Percentiles rank a stretch among this genome's conserved stretches.
These are phyloP conservation scores for Entomobrya proxima DNA, from an alignment of 2,888 invertebrate genomes.

Conservation along the genomic window DNA sequence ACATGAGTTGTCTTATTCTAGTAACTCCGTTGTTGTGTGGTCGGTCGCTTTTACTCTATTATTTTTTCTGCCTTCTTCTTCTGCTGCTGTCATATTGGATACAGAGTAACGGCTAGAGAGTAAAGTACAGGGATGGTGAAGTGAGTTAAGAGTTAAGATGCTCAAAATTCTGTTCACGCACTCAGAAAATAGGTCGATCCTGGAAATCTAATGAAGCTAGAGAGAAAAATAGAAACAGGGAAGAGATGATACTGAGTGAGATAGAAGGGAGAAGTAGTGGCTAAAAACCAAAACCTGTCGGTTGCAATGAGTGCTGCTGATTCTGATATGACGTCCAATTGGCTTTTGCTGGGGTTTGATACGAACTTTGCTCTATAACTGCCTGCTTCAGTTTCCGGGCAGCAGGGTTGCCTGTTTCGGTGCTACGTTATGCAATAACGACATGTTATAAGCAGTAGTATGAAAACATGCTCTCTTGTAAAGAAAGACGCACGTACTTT, in stretches of 20 bases:
- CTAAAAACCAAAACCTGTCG: constrained; percentile 46
- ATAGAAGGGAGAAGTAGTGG: not conserved
- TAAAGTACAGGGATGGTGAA: not conserved
- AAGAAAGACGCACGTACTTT: not conserved
- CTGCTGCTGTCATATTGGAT: constrained; percentile 20
- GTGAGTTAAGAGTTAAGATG: constrained; percentile 23
- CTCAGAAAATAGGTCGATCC: constrained; percentile 60
- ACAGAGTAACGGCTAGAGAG: not conserved
- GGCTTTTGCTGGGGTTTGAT: constrained; percentile 15
- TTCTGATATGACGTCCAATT: constrained; percentile 5
- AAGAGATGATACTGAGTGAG: not conserved
- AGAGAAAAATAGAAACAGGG: not conserved
- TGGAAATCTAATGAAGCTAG: constrained; percentile 63
- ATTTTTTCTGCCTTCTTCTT: not conserved
- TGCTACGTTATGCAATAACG: no score
- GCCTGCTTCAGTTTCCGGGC: not conserved
- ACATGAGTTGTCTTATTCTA: not conserved
- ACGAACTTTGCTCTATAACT: not conserved
- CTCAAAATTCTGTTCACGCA: constrained; percentile 52
- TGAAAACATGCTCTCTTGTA: not conserved
- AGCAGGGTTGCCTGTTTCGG: not conserved
- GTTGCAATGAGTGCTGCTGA: constrained; percentile 42
- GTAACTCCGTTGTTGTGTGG: not conserved
- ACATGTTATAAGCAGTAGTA: not conserved
- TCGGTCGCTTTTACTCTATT: not conserved